A percentile compares a stretch with the other conserved stretches of the same genome.
These are phyloP conservation scores for Drosophila infuscata DNA, from an alignment of 2,888 invertebrate genomes.

Conservation along the genomic window DNA sequence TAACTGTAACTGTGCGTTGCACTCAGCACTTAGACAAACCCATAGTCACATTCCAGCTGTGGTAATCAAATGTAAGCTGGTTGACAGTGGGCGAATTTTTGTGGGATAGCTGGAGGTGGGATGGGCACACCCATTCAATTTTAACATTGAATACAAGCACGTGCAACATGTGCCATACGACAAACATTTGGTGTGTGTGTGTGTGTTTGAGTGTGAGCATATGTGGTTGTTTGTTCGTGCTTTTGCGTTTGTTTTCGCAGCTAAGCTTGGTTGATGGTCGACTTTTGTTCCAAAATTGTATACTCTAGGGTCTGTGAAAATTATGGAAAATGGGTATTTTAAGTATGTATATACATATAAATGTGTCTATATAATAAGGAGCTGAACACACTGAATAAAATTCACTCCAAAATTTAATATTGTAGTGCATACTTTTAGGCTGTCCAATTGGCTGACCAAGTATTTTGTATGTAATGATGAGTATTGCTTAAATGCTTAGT, in stretches of 20 bases:
- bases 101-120: background rate
- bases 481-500: background rate
- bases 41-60: conserved; percentile 43
- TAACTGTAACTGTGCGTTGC: conserved; percentile 32
- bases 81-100: background rate
- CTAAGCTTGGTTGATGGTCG: conserved; percentile 7
- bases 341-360: background rate
- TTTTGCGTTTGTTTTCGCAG: conserved; percentile 10
- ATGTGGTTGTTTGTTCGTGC: conserved; percentile 4
- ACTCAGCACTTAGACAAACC: conserved; percentile 39
- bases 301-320: background rate
- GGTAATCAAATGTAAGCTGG: conserved; percentile 59
- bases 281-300: background rate
- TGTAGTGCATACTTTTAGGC: conserved; percentile 60
- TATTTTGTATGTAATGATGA: conserved; percentile 1
- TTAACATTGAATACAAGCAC: conserved; percentile 19
- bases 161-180: conserved; percentile 31
- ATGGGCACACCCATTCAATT: conserved; percentile 23
- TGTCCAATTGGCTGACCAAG: background rate
- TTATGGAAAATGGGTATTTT: background rate
- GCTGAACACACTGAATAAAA: background rate
- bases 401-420: background rate
- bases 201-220: background rate
- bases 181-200: conserved; percentile 2
- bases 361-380: background rate